A percentile compares a stretch with the other conserved stretches of the same genome.
These are phyloP conservation scores for Microctenopoma steveboyesi DNA, from an alignment of 2,797 vertebrate genomes.

Conservation along the genomic window DNA sequence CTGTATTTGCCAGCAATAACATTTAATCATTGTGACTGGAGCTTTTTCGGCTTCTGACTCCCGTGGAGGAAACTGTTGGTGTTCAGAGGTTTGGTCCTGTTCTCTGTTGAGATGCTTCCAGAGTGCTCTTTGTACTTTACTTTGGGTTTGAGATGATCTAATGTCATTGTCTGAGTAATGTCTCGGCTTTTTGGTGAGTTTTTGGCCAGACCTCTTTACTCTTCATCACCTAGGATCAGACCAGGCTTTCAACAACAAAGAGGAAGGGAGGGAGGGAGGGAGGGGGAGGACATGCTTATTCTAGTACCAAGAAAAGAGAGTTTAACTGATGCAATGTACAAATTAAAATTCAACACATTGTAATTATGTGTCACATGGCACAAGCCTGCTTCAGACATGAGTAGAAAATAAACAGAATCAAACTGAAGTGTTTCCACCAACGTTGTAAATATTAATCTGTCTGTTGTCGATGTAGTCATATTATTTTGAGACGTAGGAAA, in stretches of 20 bases:
- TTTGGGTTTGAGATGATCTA: conserved; percentile 28
- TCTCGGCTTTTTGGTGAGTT: conserved; percentile 13
- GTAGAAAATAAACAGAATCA: neutral
- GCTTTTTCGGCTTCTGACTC: neutral
- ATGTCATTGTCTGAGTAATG: neutral
- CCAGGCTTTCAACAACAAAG: neutral
- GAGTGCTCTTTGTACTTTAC: conserved; percentile 21
- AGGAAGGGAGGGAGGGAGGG: neutral
- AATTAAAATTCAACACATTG: too few relatives aligned
- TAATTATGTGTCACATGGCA: neutral
- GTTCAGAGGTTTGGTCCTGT: neutral
- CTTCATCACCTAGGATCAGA: conserved; percentile 5
- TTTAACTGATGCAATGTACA: too few relatives aligned
- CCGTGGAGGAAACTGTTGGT: neutral
- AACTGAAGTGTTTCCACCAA: too few relatives aligned
- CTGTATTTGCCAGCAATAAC: too few relatives aligned
- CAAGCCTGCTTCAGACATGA: neutral
- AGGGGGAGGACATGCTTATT: neutral
- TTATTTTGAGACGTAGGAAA: neutral
- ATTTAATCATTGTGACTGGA: too few relatives aligned
- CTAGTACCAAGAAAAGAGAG: neutral
- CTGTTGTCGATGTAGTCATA: neutral
- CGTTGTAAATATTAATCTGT: too few relatives aligned
- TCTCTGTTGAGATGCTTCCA: conserved; percentile 14
- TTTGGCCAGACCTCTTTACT: conserved; percentile 11